Evolutionary conservation across 1,140 invertebrate species (phyloP).

Genomic region (Acyrthosiphon pisum): DNA sequence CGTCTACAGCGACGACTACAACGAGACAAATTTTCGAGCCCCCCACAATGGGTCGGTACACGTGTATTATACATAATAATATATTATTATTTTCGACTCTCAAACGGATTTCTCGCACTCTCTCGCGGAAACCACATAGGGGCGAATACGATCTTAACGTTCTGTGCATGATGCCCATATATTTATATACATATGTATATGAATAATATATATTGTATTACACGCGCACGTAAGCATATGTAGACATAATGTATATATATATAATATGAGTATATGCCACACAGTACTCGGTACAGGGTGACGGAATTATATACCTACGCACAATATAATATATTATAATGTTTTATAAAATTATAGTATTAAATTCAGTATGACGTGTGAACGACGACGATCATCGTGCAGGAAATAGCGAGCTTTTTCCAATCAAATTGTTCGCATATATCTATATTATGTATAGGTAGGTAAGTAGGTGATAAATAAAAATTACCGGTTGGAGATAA

Average conservation of each 20-base stretch:
- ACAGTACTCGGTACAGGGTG: background rate
- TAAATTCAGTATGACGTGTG: background rate
- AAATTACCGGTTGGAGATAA: background rate
- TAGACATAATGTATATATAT: background rate
- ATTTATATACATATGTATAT: background rate
- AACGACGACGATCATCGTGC: background rate
- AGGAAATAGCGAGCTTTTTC: background rate
- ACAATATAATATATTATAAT: background rate
- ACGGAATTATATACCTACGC: background rate
- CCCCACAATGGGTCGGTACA: constrained; percentile 13
- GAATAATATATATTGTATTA: constrained; percentile 4
- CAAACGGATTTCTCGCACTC: background rate
- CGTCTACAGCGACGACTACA: background rate
- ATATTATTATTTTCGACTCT: background rate
- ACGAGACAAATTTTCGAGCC: background rate
- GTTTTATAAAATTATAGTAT: background rate
- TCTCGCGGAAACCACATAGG: background rate
- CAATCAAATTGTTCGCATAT: background rate
- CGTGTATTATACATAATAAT: background rate
- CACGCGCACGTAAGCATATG: background rate
- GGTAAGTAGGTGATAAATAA: background rate
- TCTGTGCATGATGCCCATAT: background rate
- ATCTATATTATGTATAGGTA: too few relatives aligned
- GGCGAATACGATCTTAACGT: background rate
- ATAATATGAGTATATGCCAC: too few relatives aligned